Evolutionary conservation across 1,140 invertebrate species (phyloP), one percentile per base, ranked within the genome.

Genomic region (Lepeophtheirus salmonis): DNA sequence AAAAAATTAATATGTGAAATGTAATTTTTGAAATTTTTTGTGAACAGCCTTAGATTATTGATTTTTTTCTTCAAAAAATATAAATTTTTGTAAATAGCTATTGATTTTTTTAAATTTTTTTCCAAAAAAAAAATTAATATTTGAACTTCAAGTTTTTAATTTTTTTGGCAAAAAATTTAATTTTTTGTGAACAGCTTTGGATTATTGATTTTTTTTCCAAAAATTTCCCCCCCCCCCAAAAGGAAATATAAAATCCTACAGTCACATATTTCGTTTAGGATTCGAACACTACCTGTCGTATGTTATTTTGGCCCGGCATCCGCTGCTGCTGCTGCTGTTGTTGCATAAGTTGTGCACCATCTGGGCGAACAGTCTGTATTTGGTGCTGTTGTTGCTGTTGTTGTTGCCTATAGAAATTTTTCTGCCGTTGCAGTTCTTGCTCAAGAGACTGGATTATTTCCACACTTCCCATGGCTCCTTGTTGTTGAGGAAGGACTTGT

Each of bases 301-400:
- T 41, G n/a, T n/a, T 41, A 41, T 41, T 41, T 41, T 41, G 30
- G 6, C 30, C 30, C 6, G 30, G 30, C 30, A 41, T 41, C 6
- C 30, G 30, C 30, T 41, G 30, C 30, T 54, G 52, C 52, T 54
- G 52, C 52, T 21, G 3, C 21, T 54, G 52, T 16, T 20, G 52
- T 20, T 54, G 52, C 52, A 54, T 54, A 14, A 54, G 20, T 4
- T 24, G 18, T 21, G 52, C 2, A 2, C 52, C 52, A 3, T 25
- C 55, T 41, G 17, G 26, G 13, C 17, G 55, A 24, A 26, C 17
- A n/a, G 14, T 14, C 16, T 16, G 21, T 4, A 22, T 16, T 41
- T 57, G 55, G 14, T 57, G 55, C 25, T 57, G 55, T 48, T 57
- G 55, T 21, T 57, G 55, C 55, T 57, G 55, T 3, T 26, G 22